Base-by-base conservation (phyloP, 2,113 vertebrate species). In the Erythrocercus mccallii region DNA sequence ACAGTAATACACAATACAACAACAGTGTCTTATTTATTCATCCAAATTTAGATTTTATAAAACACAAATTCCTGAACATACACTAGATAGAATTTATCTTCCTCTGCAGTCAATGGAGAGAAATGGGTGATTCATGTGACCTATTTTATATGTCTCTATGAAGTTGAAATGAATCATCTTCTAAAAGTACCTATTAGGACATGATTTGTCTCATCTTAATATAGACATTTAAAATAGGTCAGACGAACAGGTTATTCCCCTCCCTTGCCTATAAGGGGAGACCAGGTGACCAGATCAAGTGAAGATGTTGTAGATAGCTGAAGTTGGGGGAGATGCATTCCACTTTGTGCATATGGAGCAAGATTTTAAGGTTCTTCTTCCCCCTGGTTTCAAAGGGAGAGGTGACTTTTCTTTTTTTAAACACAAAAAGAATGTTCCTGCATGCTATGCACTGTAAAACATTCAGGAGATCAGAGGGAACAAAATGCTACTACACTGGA, bases 131-230 rank as follows among this genome's bases (percentile, higher is more conserved):
- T 51, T 87, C 81, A 76, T 61, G 28, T 80, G 70, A 81, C 66
- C 70, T 85, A 61, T 74, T 93, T 81, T 86, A 42, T 71, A 48
- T 24, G 11, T 71, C 69, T 81, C 10, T 78, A 61, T 76, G 66
- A 95, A 92, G 61, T 24, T 58, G 82, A 90, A 58, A 70, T 77
- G 42, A 95, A 88, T 73, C 1, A 69, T 81, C 80, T 86, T 73
- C 86, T 93, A 38, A 48, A 94, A 90, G 85, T 62, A 66, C 47
- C 62, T 88, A 64, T 83, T 83, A 94, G 90, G 27, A 90, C 33
- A 48, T 85, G n/a, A 82, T 80, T 93, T 92, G n/a, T 85, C 72
- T 90, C 50, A 35, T 77, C 82, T 88, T 70, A 86, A 93, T 69
- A 70, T 16, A 83, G 79, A 62, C 47, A 84, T 86, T 81, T 91